A percentile compares a stretch with the other conserved stretches of the same genome.
Conservation (phyloP, 1,140 invertebrate genomes). For the Riptortus pedestris region DNA sequence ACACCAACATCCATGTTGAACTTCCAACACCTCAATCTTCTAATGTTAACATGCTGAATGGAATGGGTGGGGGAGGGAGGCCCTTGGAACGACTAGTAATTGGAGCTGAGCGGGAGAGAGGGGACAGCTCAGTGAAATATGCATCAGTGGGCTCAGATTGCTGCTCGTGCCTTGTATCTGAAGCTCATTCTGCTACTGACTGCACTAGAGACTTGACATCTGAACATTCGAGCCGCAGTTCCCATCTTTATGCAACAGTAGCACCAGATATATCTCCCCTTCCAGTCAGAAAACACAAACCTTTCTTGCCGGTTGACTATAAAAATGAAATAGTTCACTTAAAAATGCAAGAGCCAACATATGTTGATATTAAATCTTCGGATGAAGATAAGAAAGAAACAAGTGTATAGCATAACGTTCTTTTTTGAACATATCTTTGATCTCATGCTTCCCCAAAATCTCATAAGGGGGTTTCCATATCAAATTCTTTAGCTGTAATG, state of each 20-base stretch:
- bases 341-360: slow-evolving; percentile 18
- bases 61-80: neutral
- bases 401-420: slow-evolving; percentile 26
- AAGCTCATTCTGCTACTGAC: slow-evolving; percentile 29
- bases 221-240: slow-evolving; percentile 29
- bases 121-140: slow-evolving; percentile 28
- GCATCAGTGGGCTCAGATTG: slow-evolving; percentile 26
- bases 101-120: slow-evolving; percentile 30
- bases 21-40: slow-evolving; percentile 17
- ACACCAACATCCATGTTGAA: slow-evolving; percentile 64
- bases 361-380: slow-evolving; percentile 23
- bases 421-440: too few relatives aligned
- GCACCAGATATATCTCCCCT: slow-evolving; percentile 27
- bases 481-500: too few relatives aligned
- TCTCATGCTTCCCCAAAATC: too few relatives aligned
- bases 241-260: slow-evolving; percentile 31
- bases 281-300: neutral
- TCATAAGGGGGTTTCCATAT: too few relatives aligned
- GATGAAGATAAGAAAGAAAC: slow-evolving; percentile 30
- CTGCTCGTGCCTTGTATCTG: slow-evolving; percentile 26
- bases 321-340: slow-evolving; percentile 25
- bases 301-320: slow-evolving; percentile 14
- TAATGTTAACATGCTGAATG: slow-evolving; percentile 23
- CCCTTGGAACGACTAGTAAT: slow-evolving; percentile 30
- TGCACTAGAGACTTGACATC: slow-evolving; percentile 31